These are phyloP conservation scores for Pollenia angustigena DNA, from an alignment of 2,888 invertebrate species.

Conservation along the genomic window DNA sequence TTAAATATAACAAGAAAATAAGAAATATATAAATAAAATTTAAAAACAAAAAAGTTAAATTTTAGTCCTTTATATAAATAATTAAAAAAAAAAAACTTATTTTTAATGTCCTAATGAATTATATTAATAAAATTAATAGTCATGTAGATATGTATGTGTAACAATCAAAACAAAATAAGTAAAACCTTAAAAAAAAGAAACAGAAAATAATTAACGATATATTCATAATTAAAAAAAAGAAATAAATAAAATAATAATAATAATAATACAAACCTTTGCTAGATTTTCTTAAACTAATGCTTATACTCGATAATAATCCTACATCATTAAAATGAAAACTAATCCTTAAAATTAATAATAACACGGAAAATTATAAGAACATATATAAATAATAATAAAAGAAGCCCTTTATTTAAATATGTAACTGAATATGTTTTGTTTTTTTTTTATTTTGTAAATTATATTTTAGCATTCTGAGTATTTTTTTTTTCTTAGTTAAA, in stretches of 20 bases:
- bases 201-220: not conserved
- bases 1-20: conserved; percentile 13
- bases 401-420: conserved; percentile 49
- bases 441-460: not conserved
- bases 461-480: no score
- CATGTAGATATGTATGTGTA: conserved; percentile 74
- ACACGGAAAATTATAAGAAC: conserved; percentile 23
- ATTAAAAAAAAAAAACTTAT: conserved; percentile 38
- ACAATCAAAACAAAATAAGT: conserved; percentile 69
- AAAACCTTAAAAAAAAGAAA: not conserved
- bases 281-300: conserved; percentile 71
- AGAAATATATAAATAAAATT: conserved; percentile 24
- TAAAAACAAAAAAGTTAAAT: conserved; percentile 41
- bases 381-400: conserved; percentile 34
- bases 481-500: no score
- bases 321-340: conserved; percentile 33
- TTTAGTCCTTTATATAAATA: conserved; percentile 65
- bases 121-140: conserved; percentile 72
- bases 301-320: conserved; percentile 64
- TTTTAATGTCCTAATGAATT: conserved; percentile 66
- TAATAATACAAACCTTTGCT: conserved; percentile 56
- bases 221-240: conserved; percentile 23
- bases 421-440: conserved; percentile 63
- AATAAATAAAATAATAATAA: conserved; percentile 33
- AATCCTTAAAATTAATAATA: conserved; percentile 16